These are phyloP conservation scores for Athetis lepigone DNA, from an alignment of 2,888 invertebrate species.

Conservation along the genomic window DNA sequence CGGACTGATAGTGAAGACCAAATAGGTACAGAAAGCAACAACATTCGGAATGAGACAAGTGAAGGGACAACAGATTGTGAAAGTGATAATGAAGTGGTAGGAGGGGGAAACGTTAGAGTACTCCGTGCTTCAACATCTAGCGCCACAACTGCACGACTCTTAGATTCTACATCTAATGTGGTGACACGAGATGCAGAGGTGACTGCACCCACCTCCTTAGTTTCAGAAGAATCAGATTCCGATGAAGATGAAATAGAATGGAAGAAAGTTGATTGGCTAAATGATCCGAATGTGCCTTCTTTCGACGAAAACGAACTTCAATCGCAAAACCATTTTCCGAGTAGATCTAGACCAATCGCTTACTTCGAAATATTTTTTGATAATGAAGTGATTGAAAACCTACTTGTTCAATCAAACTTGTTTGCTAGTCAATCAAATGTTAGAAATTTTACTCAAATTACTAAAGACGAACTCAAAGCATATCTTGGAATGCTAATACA, in stretches of 20 bases:
- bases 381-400: slow-evolving; percentile 29
- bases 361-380: slow-evolving; percentile 26
- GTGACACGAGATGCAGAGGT: slow-evolving; percentile 11
- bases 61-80: slow-evolving; percentile 22
- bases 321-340: slow-evolving; percentile 26
- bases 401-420: slow-evolving; percentile 23
- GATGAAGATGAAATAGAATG: slow-evolving; percentile 29
- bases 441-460: slow-evolving; percentile 20
- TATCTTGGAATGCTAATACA: slow-evolving; percentile 32
- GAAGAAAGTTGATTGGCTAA: slow-evolving; percentile 21
- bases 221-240: slow-evolving; percentile 16
- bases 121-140: slow-evolving; percentile 18
- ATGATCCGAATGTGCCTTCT: slow-evolving; percentile 16
- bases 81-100: slow-evolving; percentile 18
- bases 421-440: slow-evolving; percentile 19
- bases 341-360: slow-evolving; percentile 22
- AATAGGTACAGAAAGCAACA: slow-evolving; percentile 7
- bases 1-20: slow-evolving; percentile 11
- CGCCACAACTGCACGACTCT: slow-evolving; percentile 3
- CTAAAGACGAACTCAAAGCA: slow-evolving; percentile 22
- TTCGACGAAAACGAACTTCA: slow-evolving; percentile 25
- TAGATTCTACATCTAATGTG: slow-evolving; percentile 11
- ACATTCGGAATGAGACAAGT: slow-evolving; percentile 15
- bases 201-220: slow-evolving; percentile 10
- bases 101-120: slow-evolving; percentile 13